Conservation (phyloP, 2,888 invertebrate species). For the Zootermopsis nevadensis region DNA sequence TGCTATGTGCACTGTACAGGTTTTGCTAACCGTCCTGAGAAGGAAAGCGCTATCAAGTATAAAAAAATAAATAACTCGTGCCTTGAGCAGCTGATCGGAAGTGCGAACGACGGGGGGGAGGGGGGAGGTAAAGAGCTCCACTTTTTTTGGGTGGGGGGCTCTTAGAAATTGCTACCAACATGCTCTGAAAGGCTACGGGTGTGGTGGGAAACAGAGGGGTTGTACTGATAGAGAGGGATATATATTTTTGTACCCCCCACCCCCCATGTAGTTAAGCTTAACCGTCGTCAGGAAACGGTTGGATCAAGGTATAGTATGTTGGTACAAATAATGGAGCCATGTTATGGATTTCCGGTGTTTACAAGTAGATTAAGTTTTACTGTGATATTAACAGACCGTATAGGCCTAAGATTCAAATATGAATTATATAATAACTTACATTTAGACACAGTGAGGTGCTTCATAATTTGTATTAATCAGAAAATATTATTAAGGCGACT, state of each 20-base stretch:
- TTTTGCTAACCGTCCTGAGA: neutral
- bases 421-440: neutral
- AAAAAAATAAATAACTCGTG: neutral
- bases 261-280: slow-evolving; percentile 19
- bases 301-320: slow-evolving; percentile 15
- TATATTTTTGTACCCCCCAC: too few relatives aligned
- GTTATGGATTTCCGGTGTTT: neutral
- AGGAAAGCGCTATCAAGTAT: too few relatives aligned
- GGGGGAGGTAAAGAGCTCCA: neutral
- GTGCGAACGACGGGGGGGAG: neutral
- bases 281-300: slow-evolving; percentile 42
- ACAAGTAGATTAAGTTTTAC: neutral
- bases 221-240: neutral
- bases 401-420: neutral
- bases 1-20: neutral
- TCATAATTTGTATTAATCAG: neutral
- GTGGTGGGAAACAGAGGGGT: slow-evolving; percentile 14
- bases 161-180: slow-evolving; percentile 33
- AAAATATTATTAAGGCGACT: neutral
- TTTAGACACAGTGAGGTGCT: neutral
- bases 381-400: neutral
- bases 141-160: neutral
- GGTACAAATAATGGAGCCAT: neutral
- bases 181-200: neutral
- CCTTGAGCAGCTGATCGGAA: slow-evolving; percentile 41